phyloP scores from a whole-genome alignment of 2,888 invertebrate genomes.

The Drosophila mimica region DNA sequence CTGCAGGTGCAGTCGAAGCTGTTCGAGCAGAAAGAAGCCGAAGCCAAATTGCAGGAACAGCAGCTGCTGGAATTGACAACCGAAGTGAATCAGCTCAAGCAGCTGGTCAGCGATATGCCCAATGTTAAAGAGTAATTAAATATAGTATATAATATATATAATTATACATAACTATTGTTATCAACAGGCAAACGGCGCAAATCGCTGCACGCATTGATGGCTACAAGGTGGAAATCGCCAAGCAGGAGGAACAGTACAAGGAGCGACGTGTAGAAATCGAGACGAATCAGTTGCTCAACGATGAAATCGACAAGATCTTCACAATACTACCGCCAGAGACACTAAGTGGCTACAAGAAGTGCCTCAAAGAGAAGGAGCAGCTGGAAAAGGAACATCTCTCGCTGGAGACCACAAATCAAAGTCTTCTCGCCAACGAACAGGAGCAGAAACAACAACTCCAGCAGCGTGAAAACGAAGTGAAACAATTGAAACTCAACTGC shows the following conservation, averaged over 20 bases:
- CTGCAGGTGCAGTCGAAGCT: constrained; percentile 44
- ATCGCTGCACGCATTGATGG: constrained; percentile 26
- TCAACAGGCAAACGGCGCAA: constrained; percentile 43
- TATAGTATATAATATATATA: not conserved
- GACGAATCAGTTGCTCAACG: constrained; percentile 31
- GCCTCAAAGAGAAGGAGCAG: constrained; percentile 33
- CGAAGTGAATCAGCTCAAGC: constrained; percentile 53
- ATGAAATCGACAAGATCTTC: constrained; percentile 50
- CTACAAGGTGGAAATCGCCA: constrained; percentile 48
- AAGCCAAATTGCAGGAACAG: constrained; percentile 35
- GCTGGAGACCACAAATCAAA: constrained; percentile 22
- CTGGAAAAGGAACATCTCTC: constrained; percentile 31
- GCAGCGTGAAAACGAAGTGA: constrained; percentile 18
- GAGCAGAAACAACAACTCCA: constrained; percentile 24
- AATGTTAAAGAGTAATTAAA: constrained; percentile 56
- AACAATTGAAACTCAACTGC: constrained; percentile 17
- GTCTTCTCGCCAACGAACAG: not conserved
- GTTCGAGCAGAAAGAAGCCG: constrained; percentile 45
- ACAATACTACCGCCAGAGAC: constrained; percentile 50
- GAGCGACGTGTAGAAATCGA: constrained; percentile 55
- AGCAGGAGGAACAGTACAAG: constrained; percentile 46
- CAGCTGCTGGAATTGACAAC: constrained; percentile 36
- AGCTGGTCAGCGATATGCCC: constrained; percentile 64
- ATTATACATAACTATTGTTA: not conserved
- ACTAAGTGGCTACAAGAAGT: constrained; percentile 51